phyloP scores from a whole-genome alignment of 2,797 vertebrate species.

The Siniperca scherzeri region DNA sequence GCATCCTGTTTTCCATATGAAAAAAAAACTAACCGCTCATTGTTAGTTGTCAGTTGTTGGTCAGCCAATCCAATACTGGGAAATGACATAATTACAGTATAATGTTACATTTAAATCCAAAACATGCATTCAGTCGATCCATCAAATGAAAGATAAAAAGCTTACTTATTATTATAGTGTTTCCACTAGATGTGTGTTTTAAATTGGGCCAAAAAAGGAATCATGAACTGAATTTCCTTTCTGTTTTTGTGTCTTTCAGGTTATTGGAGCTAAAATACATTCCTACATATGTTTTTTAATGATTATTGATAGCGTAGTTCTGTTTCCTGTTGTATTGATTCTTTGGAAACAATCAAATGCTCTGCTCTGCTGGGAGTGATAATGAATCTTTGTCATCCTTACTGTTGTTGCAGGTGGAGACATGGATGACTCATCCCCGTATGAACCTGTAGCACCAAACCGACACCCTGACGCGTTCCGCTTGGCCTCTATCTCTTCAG shows the following conservation, averaged over 20 bases:
- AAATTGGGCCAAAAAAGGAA: not conserved
- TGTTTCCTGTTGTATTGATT: not conserved
- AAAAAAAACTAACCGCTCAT: not conserved
- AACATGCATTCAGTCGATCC: not conserved
- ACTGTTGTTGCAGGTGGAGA: constrained; percentile 88
- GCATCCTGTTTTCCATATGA: constrained; percentile 46
- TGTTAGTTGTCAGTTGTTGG: constrained; percentile 18
- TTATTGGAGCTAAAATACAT: not conserved
- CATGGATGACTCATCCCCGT: constrained; percentile 95
- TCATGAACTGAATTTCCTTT: not conserved
- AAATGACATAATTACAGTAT: constrained; percentile 14
- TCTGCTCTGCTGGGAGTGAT: constrained; percentile 7
- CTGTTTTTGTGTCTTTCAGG: constrained; percentile 14
- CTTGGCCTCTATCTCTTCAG: constrained; percentile 96
- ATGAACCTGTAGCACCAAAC: constrained; percentile 91
- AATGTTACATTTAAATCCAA: constrained; percentile 17
- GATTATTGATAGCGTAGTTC: not conserved
- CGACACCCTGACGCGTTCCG: constrained; percentile 92
- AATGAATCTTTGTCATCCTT: constrained; percentile 28
- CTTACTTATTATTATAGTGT: constrained; percentile 3
- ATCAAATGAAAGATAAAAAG: not conserved
- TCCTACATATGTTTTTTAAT: not conserved
- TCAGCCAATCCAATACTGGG: constrained; percentile 5
- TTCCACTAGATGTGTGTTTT: not conserved
- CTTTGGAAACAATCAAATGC: not conserved